phyloP scores from a whole-genome alignment of 2,888 invertebrate genomes.

The Caenorhabditis drosophilae region DNA sequence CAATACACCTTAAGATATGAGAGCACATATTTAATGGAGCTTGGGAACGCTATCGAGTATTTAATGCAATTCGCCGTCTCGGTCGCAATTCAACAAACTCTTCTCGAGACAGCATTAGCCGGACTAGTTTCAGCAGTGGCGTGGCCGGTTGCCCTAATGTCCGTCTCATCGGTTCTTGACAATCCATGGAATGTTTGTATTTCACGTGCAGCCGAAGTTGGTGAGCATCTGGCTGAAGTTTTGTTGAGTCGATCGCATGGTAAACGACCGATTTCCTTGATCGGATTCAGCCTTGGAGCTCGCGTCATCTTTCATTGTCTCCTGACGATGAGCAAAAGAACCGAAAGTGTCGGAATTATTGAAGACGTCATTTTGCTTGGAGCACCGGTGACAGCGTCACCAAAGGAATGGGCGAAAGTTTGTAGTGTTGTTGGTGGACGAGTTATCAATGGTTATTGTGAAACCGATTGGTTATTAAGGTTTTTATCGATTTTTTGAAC shows the following conservation, averaged over 20 bases:
- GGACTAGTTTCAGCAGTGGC: slow-evolving; percentile 77
- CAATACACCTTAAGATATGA: slow-evolving; percentile 75
- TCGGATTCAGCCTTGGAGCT: slow-evolving; percentile 77
- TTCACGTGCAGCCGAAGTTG: slow-evolving; percentile 74
- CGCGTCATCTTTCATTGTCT: slow-evolving; percentile 77
- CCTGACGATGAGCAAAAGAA: slow-evolving; percentile 72
- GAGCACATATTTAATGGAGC: slow-evolving; percentile 53
- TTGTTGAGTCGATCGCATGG: slow-evolving; percentile 75
- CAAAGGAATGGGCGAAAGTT: slow-evolving; percentile 73
- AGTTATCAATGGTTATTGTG: slow-evolving; percentile 77
- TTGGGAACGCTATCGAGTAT: slow-evolving; percentile 74
- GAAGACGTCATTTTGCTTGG: slow-evolving; percentile 77
- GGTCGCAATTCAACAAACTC: slow-evolving; percentile 75
- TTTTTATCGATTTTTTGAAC: slow-evolving; percentile 6
- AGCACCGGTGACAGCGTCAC: slow-evolving; percentile 75
- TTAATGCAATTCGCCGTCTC: slow-evolving; percentile 74
- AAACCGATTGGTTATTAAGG: slow-evolving; percentile 77
- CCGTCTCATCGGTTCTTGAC: slow-evolving; percentile 74
- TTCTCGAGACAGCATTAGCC: slow-evolving; percentile 76
- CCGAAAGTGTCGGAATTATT: slow-evolving; percentile 71
- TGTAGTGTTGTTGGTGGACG: slow-evolving; percentile 75
- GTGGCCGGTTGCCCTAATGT: slow-evolving; percentile 76
- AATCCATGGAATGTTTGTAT: slow-evolving; percentile 79
- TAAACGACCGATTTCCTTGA: slow-evolving; percentile 76
- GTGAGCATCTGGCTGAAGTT: slow-evolving; percentile 77